Conservation (phyloP, 2,113 vertebrate species). For the Cebidichthys violaceus region DNA sequence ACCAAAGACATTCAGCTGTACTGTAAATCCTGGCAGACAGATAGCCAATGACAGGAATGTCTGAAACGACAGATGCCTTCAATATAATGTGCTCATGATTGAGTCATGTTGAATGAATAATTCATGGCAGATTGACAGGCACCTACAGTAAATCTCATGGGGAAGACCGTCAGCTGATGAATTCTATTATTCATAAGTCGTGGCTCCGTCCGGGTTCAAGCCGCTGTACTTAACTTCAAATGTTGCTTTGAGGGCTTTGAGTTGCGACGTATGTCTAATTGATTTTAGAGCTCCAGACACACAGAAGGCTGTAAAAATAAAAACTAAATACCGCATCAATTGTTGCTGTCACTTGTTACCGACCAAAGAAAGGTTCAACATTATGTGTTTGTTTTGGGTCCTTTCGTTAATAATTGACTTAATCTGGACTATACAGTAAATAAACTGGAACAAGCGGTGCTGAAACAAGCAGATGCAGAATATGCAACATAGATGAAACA, state of each 20-base stretch:
- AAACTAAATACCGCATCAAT: neutral
- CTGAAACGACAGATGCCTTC: slow-evolving; percentile 39
- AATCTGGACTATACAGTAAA: neutral
- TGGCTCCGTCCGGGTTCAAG: slow-evolving; percentile 20
- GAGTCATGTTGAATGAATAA: slow-evolving; percentile 56
- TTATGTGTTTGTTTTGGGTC: neutral
- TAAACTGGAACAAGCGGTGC: neutral
- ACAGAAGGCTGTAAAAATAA: neutral
- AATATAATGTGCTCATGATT: slow-evolving; percentile 24
- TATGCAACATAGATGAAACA: too few species aligned
- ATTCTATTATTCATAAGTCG: slow-evolving; percentile 70
- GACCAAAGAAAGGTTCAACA: neutral
- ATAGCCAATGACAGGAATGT: slow-evolving; percentile 21
- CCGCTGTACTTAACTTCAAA: slow-evolving; percentile 19
- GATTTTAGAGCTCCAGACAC: slow-evolving; percentile 12
- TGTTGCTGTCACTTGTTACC: slow-evolving; percentile 46
- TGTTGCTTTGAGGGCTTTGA: slow-evolving; percentile 23
- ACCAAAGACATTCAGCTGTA: neutral
- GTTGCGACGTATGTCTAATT: neutral
- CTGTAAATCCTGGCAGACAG: slow-evolving; percentile 44
- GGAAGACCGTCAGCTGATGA: slow-evolving; percentile 61
- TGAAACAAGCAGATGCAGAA: neutral
- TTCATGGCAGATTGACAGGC: slow-evolving; percentile 60
- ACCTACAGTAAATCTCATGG: slow-evolving; percentile 55
- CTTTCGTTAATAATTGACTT: neutral